Evolutionary conservation across 2,888 invertebrate species (phyloP).

Genomic region (Eremobia ochroleuca): DNA sequence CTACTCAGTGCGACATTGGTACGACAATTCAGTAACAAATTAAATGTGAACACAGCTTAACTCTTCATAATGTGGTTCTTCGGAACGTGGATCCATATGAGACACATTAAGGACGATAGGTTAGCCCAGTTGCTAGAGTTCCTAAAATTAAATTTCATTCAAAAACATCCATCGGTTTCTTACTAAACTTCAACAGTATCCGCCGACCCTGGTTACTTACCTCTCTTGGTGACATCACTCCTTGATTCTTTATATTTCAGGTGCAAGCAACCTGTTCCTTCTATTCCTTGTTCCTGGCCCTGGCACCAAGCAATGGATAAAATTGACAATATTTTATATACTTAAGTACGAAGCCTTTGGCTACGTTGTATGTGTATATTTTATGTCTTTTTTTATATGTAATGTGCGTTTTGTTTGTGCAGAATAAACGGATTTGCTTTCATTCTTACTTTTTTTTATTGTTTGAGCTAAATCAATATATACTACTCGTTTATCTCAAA

Average conservation of each 20-base stretch:
- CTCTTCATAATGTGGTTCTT: neutral
- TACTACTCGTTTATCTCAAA: neutral
- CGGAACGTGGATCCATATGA: neutral
- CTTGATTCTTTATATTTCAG: neutral
- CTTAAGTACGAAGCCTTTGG: too few relatives aligned
- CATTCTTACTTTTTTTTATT: too few relatives aligned
- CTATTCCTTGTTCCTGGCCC: too few relatives aligned
- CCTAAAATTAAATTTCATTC: neutral
- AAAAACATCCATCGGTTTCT: neutral
- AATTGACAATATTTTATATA: too few relatives aligned
- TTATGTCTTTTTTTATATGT: too few relatives aligned
- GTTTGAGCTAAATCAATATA: neutral
- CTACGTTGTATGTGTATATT: too few relatives aligned
- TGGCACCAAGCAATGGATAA: too few relatives aligned
- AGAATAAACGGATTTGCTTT: too few relatives aligned
- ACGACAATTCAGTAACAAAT: neutral
- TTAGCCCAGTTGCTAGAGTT: neutral
- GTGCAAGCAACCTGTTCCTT: neutral
- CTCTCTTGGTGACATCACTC: neutral
- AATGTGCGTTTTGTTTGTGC: too few relatives aligned
- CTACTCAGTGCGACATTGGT: too few relatives aligned
- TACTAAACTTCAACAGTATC: too few relatives aligned
- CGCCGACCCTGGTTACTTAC: too few relatives aligned
- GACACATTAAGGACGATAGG: neutral
- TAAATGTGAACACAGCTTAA: neutral